phyloP scores from a whole-genome alignment of 2,113 vertebrate genomes.

The Myotis davidii region DNA sequence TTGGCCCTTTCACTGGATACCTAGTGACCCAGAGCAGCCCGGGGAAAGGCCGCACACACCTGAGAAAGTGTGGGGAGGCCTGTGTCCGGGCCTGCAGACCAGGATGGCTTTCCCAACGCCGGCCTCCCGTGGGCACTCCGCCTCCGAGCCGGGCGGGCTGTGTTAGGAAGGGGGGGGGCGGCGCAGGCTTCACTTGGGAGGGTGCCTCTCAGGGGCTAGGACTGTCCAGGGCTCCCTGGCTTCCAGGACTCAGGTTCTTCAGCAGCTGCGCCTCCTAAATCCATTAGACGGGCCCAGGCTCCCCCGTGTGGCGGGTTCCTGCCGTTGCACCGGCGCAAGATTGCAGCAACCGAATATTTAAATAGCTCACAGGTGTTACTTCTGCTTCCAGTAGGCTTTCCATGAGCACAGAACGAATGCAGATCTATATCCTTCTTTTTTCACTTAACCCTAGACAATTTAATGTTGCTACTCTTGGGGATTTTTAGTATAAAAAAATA shows the following conservation, averaged over 20 bases:
- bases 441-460: not conserved
- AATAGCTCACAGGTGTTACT: fast-evolving
- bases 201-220: not conserved
- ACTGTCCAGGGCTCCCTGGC: not conserved
- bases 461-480: not conserved
- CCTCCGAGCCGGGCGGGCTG: not conserved
- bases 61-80: not conserved
- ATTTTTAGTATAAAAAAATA: not conserved
- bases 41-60: not conserved
- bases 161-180: no score
- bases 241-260: fast-evolving
- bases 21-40: not conserved
- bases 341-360: fast-evolving
- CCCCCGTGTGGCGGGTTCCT: not conserved
- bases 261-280: fast-evolving
- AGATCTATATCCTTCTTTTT: not conserved
- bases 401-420: not conserved
- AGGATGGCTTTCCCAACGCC: not conserved
- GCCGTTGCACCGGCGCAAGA: not conserved
- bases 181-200: no score
- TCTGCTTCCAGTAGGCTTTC: not conserved
- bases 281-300: slow-evolving; percentile 40
- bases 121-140: not conserved
- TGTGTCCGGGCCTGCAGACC: not conserved
- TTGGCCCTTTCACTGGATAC: not conserved